These are phyloP conservation scores for Chalcis sispes DNA, from an alignment of 2,888 invertebrate species.

Conservation along the genomic window DNA sequence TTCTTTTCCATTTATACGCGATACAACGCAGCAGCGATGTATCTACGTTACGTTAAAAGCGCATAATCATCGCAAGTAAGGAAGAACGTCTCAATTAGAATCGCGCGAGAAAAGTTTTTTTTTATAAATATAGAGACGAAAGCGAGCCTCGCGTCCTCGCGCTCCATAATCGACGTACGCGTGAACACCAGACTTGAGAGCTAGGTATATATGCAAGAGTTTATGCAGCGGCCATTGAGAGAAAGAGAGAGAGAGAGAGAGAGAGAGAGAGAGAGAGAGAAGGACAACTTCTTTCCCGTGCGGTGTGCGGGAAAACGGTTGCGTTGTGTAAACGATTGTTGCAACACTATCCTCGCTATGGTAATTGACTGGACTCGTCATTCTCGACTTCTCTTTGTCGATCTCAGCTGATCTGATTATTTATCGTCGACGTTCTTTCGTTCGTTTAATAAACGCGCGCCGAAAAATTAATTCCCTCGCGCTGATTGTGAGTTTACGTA, in stretches of 20 bases:
- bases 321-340: constrained; percentile 52
- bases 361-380: constrained; percentile 53
- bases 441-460: constrained; percentile 1
- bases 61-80: too few relatives aligned
- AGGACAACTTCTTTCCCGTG: constrained; percentile 50
- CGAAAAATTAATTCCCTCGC: background rate
- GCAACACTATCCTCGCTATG: constrained; percentile 52
- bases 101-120: too few relatives aligned
- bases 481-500: too few relatives aligned
- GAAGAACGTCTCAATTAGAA: constrained; percentile 26
- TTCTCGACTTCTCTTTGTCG: constrained; percentile 15
- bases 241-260: too few relatives aligned
- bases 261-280: too few relatives aligned
- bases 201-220: constrained; percentile 12
- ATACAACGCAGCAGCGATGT: too few relatives aligned
- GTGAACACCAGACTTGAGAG: background rate
- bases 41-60: too few relatives aligned
- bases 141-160: background rate
- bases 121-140: constrained; percentile 24
- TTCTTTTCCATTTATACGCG: too few relatives aligned
- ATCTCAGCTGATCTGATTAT: background rate
- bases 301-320: background rate
- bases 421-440: background rate
- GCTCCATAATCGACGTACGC: constrained; percentile 2
- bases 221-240: constrained; percentile 25